Evolutionary conservation across 2,113 vertebrate genomes (phyloP).

Genomic region (Forbesichthys agassizii): DNA sequence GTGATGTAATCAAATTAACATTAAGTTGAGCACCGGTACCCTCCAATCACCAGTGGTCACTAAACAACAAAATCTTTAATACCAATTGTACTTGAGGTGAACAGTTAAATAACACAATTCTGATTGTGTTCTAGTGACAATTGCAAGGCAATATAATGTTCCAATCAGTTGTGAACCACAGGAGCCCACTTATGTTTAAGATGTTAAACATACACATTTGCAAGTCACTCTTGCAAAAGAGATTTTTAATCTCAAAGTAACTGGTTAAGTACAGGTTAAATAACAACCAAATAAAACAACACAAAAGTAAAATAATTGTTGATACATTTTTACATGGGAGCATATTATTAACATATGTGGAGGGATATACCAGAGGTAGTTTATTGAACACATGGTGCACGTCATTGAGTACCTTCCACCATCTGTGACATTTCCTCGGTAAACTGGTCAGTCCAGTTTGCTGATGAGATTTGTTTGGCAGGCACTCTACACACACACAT

Average conservation of each 20-base stretch:
- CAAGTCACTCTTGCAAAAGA: background rate
- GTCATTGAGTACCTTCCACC: background rate
- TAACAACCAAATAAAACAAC: too few relatives aligned
- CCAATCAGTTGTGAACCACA: background rate
- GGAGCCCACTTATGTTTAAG: too few relatives aligned
- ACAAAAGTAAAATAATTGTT: too few relatives aligned
- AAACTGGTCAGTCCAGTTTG: slow-evolving; percentile 37
- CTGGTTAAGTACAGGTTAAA: too few relatives aligned
- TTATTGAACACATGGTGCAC: background rate
- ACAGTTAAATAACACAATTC: background rate
- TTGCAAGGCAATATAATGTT: background rate
- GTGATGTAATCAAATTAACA: background rate
- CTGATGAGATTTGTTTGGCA: slow-evolving; percentile 18
- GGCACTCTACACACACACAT: too few relatives aligned
- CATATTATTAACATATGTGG: too few relatives aligned
- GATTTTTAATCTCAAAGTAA: background rate
- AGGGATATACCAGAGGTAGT: background rate
- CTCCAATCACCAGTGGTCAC: background rate
- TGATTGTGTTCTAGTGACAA: background rate
- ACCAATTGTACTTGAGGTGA: background rate
- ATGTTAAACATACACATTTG: too few relatives aligned
- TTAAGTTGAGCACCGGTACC: background rate
- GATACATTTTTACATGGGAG: too few relatives aligned
- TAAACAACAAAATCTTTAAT: background rate
- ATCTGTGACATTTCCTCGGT: background rate